Base-by-base conservation (phyloP, 2,888 invertebrate genomes). In the Dermolepida albohirtum region DNA sequence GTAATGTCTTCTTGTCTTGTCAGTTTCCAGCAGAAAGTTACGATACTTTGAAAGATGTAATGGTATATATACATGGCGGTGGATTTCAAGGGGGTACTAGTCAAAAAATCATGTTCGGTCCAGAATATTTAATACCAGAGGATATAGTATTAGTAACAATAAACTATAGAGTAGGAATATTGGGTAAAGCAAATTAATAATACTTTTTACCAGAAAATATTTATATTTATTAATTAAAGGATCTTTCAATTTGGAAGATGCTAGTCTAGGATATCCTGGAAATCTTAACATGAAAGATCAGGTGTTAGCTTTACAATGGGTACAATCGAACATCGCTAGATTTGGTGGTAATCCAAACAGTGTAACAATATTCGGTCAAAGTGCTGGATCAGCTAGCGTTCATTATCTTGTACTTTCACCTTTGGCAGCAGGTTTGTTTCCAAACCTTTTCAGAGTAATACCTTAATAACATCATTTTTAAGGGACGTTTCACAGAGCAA, bases 401-500 rank as follows among this genome's bases (percentile, higher is more conserved):
- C 86, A 86, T 66, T 78, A 85, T 76, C 86, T 86, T 70, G 78
- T 86, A 71, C 64, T 87, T n/a, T 85, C 84, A 69, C 79, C 80
- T 10, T 70, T 77, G 22, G 84, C 85, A 1, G 75, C 77, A 72
- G 82, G 83, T 77, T 8, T 10, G 34, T 34, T 34, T 1, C 1
- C 10, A 34, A 34, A 34, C 2, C 6, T 34, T 34, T 34, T 5
- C 1, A 22, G 22, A 22, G 4, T 10, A 6, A 6, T 34, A 34
- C 1, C 10, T 34, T 34, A 1, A 34, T 5, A 10, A 10, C 2
- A 34, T 34, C 1, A n/a, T n/a, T 1, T 50, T 55, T 63, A 76
- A 91, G 91, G 89, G 68, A 78, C 92, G 10, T 90, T 92, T 72
- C 90, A 91, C 72, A 88, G 88, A 68, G 91, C 86, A 1, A 92